A percentile compares a stretch with the other conserved stretches of the same genome.
These are phyloP conservation scores for Oxycera nigricornis DNA, from an alignment of 2,888 invertebrate genomes.

Conservation along the genomic window DNA sequence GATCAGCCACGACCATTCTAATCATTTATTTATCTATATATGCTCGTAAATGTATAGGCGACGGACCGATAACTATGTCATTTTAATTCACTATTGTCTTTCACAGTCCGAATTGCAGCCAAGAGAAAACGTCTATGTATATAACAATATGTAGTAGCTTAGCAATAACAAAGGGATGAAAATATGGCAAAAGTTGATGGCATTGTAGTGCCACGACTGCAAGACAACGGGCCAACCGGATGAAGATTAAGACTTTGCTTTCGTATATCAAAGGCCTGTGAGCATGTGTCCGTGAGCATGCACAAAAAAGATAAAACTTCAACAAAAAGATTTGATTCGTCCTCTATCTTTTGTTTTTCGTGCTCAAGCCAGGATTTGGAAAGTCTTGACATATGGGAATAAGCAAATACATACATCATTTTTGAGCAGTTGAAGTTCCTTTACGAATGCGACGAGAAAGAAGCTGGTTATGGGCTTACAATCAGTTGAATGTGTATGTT, in stretches of 20 bases:
- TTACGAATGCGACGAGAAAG: too few relatives aligned
- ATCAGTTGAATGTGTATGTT: too few relatives aligned
- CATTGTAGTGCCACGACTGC: neutral
- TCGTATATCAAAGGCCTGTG: neutral
- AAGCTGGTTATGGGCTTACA: too few relatives aligned
- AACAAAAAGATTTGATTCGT: neutral
- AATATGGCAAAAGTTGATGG: slow-evolving; percentile 32
- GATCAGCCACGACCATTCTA: neutral
- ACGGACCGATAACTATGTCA: slow-evolving; percentile 19
- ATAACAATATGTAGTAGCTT: too few relatives aligned
- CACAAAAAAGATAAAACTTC: neutral
- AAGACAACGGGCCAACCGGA: slow-evolving; percentile 8
- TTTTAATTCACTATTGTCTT: slow-evolving; percentile 37
- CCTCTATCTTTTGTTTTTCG: neutral
- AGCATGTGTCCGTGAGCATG: neutral
- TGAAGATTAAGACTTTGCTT: slow-evolving; percentile 17
- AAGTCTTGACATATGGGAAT: too few relatives aligned
- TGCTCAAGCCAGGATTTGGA: neutral
- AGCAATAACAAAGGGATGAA: slow-evolving; percentile 19
- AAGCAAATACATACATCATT: too few relatives aligned
- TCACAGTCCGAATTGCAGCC: neutral
- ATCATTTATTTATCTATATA: slow-evolving; percentile 23
- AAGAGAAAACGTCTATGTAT: neutral
- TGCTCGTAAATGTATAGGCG: neutral
- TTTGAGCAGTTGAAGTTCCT: too few relatives aligned